These are phyloP conservation scores for Dasysyrphus albostriatus DNA, from an alignment of 2,888 invertebrate species.

Conservation along the genomic window DNA sequence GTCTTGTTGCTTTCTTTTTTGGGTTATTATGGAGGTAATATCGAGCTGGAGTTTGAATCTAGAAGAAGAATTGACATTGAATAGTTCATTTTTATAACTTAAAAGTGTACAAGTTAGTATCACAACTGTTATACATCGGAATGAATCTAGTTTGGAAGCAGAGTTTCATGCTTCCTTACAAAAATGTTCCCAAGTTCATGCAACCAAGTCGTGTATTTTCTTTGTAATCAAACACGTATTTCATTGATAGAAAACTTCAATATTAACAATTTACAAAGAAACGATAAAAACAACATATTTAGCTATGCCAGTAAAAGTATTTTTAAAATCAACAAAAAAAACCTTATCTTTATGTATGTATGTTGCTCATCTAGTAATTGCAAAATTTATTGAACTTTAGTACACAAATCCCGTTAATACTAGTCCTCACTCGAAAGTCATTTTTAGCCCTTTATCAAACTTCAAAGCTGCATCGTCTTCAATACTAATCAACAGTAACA, in stretches of 20 bases:
- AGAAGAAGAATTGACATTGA: too few species aligned
- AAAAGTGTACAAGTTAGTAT: too few species aligned
- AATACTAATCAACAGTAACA: constrained; percentile 24
- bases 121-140: too few species aligned
- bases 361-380: neutral
- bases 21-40: too few species aligned
- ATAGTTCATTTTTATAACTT: too few species aligned
- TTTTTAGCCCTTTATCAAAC: constrained; percentile 21
- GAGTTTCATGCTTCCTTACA: too few species aligned
- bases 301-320: neutral
- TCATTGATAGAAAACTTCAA: neutral
- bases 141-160: too few species aligned
- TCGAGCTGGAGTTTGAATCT: too few species aligned
- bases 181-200: too few species aligned
- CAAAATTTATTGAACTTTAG: neutral
- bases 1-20: too few species aligned
- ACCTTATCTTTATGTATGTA: neutral
- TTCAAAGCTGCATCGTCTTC: constrained; percentile 14
- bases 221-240: too few species aligned
- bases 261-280: neutral
- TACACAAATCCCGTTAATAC: constrained; percentile 10
- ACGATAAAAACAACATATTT: neutral
- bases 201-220: too few species aligned
- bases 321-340: neutral
- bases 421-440: constrained; percentile 26